These are phyloP conservation scores for Coreius guichenoti DNA, from an alignment of 2,797 vertebrate species.

Conservation along the genomic window DNA sequence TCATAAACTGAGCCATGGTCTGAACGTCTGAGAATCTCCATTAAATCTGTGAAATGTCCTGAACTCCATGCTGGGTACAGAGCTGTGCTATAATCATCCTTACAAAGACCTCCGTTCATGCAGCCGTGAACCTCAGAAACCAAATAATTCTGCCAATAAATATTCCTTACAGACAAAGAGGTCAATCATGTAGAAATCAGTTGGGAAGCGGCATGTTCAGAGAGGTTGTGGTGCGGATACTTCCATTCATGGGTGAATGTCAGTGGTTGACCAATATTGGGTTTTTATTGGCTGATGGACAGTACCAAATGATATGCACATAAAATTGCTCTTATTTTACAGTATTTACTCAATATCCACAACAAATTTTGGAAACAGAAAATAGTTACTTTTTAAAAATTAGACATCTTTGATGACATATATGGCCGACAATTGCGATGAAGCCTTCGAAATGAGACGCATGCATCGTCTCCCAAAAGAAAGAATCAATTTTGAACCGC, in stretches of 20 bases:
- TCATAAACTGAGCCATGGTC: not conserved
- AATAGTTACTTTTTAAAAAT: not conserved
- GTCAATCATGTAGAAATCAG: constrained; percentile 36
- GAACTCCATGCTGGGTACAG: not conserved
- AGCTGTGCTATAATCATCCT: constrained; percentile 13
- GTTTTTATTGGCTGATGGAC: not conserved
- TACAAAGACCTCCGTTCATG: constrained; percentile 28
- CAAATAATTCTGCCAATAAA: not conserved
- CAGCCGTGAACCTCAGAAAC: not conserved
- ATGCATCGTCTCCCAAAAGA: not conserved
- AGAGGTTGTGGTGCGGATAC: constrained; percentile 1
- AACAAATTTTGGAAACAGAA: not conserved
- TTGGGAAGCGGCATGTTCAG: not conserved
- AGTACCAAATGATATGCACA: not conserved
- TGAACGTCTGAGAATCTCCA: constrained; percentile 10
- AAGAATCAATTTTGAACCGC: not conserved
- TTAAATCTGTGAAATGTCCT: constrained; percentile 20
- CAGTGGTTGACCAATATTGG: not conserved
- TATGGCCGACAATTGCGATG: too few relatives aligned
- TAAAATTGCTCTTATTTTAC: not conserved
- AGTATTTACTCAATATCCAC: not conserved
- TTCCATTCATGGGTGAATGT: not conserved
- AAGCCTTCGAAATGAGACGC: too few relatives aligned
- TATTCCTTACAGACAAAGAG: constrained; percentile 17
- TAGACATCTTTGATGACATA: too few relatives aligned